Evolutionary conservation across 1,140 invertebrate genomes (phyloP).

Genomic region (Phymastichus coffea): DNA sequence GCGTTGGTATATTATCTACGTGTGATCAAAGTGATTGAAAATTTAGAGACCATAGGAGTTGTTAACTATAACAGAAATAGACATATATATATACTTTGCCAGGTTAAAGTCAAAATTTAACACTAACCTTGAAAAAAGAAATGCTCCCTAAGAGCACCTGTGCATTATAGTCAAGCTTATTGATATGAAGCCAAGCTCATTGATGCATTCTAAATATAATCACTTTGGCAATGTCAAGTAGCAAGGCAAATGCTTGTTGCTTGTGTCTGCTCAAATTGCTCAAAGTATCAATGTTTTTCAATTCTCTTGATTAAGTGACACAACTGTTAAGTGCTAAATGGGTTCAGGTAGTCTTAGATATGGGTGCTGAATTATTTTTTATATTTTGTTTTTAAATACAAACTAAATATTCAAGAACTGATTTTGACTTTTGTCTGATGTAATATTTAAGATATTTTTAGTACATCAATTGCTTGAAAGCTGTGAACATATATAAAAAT

Average conservation of each 20-base stretch:
- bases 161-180: conserved; percentile 10
- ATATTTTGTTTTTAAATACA: too few relatives aligned
- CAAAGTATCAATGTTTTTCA: conserved; percentile 21
- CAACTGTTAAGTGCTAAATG: conserved; percentile 19
- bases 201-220: conserved; percentile 29
- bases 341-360: conserved; percentile 26
- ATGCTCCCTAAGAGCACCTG: not conserved
- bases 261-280: conserved; percentile 15
- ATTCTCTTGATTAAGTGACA: conserved; percentile 7
- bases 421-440: too few relatives aligned
- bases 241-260: conserved; percentile 1
- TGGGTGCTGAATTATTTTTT: too few relatives aligned
- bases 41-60: too few relatives aligned
- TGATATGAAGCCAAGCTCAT: conserved; percentile 24
- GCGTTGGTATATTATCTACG: too few relatives aligned
- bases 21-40: too few relatives aligned
- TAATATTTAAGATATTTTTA: too few relatives aligned
- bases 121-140: conserved; percentile 14
- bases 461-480: too few relatives aligned
- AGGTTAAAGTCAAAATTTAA: conserved; percentile 4
- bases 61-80: too few relatives aligned
- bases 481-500: too few relatives aligned
- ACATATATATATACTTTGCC: not conserved
- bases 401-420: too few relatives aligned
- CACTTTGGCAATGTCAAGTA: conserved; percentile 28